These are phyloP conservation scores for Ypsolopha sequella DNA, from an alignment of 2,888 invertebrate species.

Conservation along the genomic window DNA sequence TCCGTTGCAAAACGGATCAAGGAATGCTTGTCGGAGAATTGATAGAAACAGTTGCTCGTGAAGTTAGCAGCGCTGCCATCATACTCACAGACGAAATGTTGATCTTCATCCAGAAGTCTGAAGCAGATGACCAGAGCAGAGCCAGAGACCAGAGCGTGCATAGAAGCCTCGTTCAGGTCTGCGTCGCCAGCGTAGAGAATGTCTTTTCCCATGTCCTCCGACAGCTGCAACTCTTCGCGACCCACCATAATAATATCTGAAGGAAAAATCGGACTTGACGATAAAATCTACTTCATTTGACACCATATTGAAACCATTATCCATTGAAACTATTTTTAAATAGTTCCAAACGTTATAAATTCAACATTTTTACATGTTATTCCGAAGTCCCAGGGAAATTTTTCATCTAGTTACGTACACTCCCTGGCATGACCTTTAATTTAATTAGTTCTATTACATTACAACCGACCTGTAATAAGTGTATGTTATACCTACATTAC, in stretches of 20 bases:
- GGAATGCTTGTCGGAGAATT: no score
- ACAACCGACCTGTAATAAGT: no score
- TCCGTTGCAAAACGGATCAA: no score
- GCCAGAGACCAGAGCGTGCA: conserved; percentile 32
- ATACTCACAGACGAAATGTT: conserved; percentile 44
- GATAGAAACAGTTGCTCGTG: no score
- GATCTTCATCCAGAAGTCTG: conserved; percentile 34
- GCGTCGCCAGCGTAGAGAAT: conserved; percentile 50
- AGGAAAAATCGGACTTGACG: neutral
- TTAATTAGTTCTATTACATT: no score
- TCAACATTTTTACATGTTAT: neutral
- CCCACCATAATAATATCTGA: conserved; percentile 56
- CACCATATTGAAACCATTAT: no score
- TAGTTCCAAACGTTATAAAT: no score
- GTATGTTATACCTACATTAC: no score
- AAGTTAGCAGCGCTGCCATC: no score
- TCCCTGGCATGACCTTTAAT: no score
- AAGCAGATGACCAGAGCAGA: conserved; percentile 49
- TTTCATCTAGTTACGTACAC: no score
- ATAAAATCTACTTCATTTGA: neutral
- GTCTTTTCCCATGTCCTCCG: conserved; percentile 35
- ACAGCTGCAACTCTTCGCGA: conserved; percentile 39
- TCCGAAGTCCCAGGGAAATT: neutral
- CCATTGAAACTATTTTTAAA: no score
- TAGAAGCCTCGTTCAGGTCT: conserved; percentile 45